A percentile compares a stretch with the other conserved stretches of the same genome.
Evolutionary conservation across 2,797 vertebrate genomes (phyloP).

Genomic region (Momotus momota): DNA sequence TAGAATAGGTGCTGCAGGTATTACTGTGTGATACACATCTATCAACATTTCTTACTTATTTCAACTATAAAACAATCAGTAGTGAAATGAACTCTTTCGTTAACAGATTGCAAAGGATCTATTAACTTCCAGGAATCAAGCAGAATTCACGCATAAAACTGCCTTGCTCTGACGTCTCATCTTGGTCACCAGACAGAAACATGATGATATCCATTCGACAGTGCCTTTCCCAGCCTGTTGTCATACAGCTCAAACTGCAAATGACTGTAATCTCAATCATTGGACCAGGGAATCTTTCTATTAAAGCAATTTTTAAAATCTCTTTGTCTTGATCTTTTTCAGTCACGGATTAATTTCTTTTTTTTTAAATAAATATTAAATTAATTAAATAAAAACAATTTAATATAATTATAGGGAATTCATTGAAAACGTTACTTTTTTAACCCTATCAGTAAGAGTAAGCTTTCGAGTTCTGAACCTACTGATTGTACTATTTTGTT

Average conservation of each 20-base stretch:
- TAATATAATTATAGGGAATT: background rate
- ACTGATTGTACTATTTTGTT: background rate
- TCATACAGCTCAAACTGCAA: background rate
- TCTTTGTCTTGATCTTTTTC: background rate
- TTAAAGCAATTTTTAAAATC: background rate
- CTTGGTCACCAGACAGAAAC: constrained; percentile 1
- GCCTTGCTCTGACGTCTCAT: background rate
- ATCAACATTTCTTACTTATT: constrained; percentile 10
- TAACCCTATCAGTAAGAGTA: background rate
- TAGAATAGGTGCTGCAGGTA: background rate
- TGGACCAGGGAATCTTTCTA: background rate
- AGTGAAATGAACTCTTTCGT: constrained; percentile 48
- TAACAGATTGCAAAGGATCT: background rate
- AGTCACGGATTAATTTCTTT: background rate
- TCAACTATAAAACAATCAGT: constrained; percentile 42
- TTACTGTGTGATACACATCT: constrained; percentile 15
- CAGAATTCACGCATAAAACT: background rate
- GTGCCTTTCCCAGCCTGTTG: background rate
- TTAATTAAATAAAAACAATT: background rate
- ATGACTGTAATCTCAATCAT: background rate
- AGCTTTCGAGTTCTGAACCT: background rate
- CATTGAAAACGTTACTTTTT: background rate
- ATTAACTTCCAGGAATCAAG: constrained; percentile 22
- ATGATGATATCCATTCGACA: background rate
- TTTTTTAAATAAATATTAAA: too few relatives aligned